Conservation (phyloP, 64 coral and sea anemone species). For the Montipora capricornis region DNA sequence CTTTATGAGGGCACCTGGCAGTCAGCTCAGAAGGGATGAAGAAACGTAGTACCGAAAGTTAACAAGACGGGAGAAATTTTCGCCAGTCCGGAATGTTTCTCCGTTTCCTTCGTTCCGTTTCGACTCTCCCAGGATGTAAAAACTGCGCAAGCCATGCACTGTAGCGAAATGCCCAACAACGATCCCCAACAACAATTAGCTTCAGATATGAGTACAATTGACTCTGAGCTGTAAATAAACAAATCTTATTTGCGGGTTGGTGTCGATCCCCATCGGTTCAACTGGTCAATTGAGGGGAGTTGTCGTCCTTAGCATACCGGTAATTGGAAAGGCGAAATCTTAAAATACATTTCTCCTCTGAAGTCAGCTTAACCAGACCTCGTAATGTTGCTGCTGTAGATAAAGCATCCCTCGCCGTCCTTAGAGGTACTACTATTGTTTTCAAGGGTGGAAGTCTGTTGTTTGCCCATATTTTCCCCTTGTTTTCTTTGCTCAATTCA, state of each 20-base stretch:
- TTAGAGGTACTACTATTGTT: neutral
- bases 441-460: neutral
- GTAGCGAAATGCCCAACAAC: too few relatives aligned
- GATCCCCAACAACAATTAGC: too few relatives aligned
- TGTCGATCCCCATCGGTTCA: neutral
- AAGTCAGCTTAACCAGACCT: constrained; percentile 24
- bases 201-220: too few relatives aligned
- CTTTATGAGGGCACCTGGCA: too few relatives aligned
- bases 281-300: neutral
- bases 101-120: too few relatives aligned
- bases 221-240: neutral
- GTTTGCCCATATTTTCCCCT: neutral
- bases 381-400: constrained; percentile 43
- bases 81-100: too few relatives aligned
- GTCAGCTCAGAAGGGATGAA: too few relatives aligned
- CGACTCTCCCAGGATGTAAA: too few relatives aligned
- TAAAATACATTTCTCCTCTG: constrained; percentile 39
- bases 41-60: too few relatives aligned
- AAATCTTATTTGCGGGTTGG: neutral
- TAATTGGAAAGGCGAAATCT: constrained; percentile 75
- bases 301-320: neutral
- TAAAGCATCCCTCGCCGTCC: neutral
- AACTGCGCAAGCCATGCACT: too few relatives aligned
- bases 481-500: neutral
- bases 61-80: too few relatives aligned